phyloP scores from a whole-genome alignment of 2,113 vertebrate species.

The Aphyosemion australe region DNA sequence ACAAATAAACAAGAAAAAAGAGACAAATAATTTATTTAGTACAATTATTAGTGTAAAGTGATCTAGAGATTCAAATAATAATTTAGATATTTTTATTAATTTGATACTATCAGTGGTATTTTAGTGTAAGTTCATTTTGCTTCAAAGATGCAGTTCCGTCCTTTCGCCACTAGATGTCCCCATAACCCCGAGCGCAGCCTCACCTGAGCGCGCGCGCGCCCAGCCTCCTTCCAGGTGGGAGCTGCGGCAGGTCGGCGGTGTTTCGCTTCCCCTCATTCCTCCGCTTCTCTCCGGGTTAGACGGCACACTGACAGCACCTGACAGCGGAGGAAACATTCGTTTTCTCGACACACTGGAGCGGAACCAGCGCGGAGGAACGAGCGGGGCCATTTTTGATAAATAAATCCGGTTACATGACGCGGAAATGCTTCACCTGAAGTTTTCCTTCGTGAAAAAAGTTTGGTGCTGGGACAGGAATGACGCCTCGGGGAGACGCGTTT shows the following conservation, averaged over 20 bases:
- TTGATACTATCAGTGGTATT: no score
- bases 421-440: slow-evolving; percentile 78
- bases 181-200: not conserved
- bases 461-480: slow-evolving; percentile 39
- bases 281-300: not conserved
- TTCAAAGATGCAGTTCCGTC: slow-evolving; percentile 7
- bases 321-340: not conserved
- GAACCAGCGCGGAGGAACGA: not conserved
- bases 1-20: no score
- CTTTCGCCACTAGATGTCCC: slow-evolving; percentile 55
- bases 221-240: slow-evolving; percentile 64
- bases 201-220: slow-evolving; percentile 49
- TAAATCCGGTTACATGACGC: not conserved
- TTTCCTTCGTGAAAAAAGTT: slow-evolving; percentile 59
- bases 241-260: slow-evolving; percentile 12
- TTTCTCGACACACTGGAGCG: not conserved
- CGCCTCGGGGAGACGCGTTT: slow-evolving; percentile 40
- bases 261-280: not conserved
- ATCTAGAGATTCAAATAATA: no score
- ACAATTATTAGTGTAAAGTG: no score
- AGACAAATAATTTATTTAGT: no score
- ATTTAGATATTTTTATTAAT: no score
- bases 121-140: no score
- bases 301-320: slow-evolving; percentile 1
- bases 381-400: no score